These are phyloP conservation scores for Scrobipalpa atriplicella DNA, from an alignment of 2,888 invertebrate species.

Conservation along the genomic window DNA sequence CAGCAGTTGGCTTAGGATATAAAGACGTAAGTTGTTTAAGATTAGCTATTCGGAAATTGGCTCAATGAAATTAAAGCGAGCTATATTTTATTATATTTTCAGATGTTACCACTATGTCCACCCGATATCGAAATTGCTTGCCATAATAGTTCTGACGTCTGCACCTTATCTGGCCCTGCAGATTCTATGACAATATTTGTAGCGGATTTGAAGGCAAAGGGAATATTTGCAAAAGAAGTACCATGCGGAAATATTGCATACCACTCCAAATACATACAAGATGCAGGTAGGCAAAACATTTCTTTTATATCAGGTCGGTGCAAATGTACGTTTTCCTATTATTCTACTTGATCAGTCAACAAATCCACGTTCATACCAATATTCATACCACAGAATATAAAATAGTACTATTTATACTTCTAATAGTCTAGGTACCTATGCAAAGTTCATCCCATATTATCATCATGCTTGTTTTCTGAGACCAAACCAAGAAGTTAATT, in stretches of 20 bases:
- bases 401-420: no score
- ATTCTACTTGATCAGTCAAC: no score
- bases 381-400: no score
- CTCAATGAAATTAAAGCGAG: background rate
- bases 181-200: conserved; percentile 29
- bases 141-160: conserved; percentile 31
- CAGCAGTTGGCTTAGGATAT: conserved; percentile 24
- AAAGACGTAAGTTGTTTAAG: background rate
- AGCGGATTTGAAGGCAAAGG: background rate
- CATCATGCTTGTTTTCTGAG: no score
- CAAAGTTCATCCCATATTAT: no score
- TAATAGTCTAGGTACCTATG: no score
- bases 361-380: no score
- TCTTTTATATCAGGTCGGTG: no score
- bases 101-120: conserved; percentile 24
- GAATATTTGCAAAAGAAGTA: conserved; percentile 33
- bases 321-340: no score
- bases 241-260: conserved; percentile 30
- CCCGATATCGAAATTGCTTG: conserved; percentile 33
- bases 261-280: conserved; percentile 31
- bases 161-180: conserved; percentile 33
- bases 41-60: no score
- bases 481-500: no score
- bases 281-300: conserved; percentile 28
- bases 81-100: no score